These are phyloP conservation scores for Pseudonaja textilis DNA, from an alignment of 2,113 vertebrate genomes.

Conservation along the genomic window DNA sequence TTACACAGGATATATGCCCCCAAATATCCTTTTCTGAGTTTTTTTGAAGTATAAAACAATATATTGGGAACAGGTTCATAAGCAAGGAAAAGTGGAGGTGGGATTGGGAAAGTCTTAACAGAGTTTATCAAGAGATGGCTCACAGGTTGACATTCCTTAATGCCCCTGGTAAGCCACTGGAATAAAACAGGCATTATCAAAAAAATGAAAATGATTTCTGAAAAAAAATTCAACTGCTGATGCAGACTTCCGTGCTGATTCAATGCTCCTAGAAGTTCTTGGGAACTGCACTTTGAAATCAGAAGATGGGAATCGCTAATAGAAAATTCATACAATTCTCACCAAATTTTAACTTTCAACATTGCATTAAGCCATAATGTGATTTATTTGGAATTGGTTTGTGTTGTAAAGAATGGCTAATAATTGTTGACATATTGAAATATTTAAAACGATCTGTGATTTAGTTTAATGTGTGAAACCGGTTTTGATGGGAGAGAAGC, in stretches of 20 bases:
- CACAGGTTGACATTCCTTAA: not conserved
- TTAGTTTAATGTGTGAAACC: not conserved
- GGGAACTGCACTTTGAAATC: not conserved
- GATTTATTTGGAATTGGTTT: not conserved
- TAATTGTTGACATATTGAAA: not conserved
- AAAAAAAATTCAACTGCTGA: not conserved
- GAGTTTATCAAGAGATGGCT: not conserved
- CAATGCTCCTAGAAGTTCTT: not conserved
- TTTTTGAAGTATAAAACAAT: not conserved
- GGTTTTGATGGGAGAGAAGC: not conserved
- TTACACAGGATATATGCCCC: not conserved
- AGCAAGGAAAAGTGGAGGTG: not conserved
- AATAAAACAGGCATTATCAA: not conserved
- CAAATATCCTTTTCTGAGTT: not conserved
- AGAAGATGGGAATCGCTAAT: not conserved
- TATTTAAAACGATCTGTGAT: not conserved
- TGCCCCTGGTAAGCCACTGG: not conserved
- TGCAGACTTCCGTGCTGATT: not conserved
- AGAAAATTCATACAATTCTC: not conserved
- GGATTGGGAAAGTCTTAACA: not conserved
- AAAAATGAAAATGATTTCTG: not conserved
- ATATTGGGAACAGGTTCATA: not conserved
- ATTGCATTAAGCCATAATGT: not conserved
- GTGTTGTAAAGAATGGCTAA: not conserved
- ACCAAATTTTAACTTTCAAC: not conserved